phyloP scores from a whole-genome alignment of 2,888 invertebrate species.

The Biston betularia region DNA sequence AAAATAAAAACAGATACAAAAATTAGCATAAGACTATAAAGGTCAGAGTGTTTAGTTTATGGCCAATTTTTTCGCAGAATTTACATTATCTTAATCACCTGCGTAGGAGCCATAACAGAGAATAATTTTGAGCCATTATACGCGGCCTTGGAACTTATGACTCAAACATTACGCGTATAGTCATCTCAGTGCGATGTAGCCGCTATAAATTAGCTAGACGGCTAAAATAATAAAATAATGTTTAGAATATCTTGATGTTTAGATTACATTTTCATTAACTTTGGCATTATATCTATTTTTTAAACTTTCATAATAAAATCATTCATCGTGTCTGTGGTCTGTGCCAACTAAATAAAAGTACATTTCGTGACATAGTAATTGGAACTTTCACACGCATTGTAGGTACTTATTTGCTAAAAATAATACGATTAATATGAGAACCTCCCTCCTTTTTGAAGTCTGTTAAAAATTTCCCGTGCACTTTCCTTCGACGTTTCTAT shows the following conservation, averaged over 20 bases:
- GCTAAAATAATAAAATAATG: constrained; percentile 12
- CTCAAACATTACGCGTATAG: constrained; percentile 50
- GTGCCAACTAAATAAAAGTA: neutral
- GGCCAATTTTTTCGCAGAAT: constrained; percentile 46
- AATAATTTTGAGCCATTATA: constrained; percentile 55
- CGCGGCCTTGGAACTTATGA: constrained; percentile 51
- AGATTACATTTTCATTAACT: constrained; percentile 20
- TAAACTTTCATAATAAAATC: constrained; percentile 9
- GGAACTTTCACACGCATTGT: too few species aligned
- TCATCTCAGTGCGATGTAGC: constrained; percentile 47
- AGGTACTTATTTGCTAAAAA: too few species aligned
- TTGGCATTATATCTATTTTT: constrained; percentile 4
- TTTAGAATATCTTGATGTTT: constrained; percentile 30
- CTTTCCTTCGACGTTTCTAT: neutral
- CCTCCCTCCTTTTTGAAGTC: too few species aligned
- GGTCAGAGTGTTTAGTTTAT: constrained; percentile 48
- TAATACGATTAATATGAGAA: too few species aligned
- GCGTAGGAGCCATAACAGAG: constrained; percentile 54
- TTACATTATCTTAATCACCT: constrained; percentile 51
- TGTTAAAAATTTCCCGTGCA: too few species aligned
- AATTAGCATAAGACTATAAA: constrained; percentile 47
- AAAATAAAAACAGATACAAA: constrained; percentile 28
- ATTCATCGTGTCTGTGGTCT: neutral
- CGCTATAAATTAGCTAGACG: constrained; percentile 50
- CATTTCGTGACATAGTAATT: too few species aligned